Percentiles rank a stretch among this genome's conserved stretches.
These are phyloP conservation scores for Apostichopus californicus DNA, from an alignment of 35 echinoderm and acorn worm species.

Conservation along the genomic window DNA sequence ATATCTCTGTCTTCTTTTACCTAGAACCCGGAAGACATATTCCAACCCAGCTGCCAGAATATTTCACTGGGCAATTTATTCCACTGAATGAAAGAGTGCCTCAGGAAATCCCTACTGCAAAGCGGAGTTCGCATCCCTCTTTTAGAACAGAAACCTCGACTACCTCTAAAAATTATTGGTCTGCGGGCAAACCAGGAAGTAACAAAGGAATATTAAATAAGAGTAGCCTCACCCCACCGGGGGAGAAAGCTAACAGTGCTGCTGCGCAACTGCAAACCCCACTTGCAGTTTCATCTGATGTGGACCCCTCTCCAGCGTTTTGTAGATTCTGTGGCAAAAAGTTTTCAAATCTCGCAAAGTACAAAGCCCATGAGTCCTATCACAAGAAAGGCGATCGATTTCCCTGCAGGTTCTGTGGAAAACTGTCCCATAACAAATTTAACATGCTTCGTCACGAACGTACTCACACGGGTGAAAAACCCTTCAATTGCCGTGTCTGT, in stretches of 20 bases:
- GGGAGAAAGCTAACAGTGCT: not conserved
- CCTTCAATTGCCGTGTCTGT: slow-evolving; percentile 38
- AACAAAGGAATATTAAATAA: not conserved
- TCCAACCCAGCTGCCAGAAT: not conserved
- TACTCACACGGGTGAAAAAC: slow-evolving; percentile 48
- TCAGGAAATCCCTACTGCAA: not conserved
- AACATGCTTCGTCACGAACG: slow-evolving; percentile 38
- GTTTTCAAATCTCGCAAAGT: slow-evolving; percentile 26
- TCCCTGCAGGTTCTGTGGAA: slow-evolving; percentile 11
- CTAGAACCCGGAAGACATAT: not conserved
- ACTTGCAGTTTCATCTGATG: not conserved
- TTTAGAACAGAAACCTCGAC: not conserved
- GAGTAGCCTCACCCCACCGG: too few species aligned
- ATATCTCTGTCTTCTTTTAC: slow-evolving; percentile 1
- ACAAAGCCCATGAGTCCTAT: slow-evolving; percentile 22
- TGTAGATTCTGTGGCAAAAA: slow-evolving; percentile 39
- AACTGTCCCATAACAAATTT: not conserved
- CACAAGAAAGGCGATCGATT: not conserved
- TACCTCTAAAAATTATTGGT: not conserved
- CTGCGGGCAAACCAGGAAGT: not conserved
- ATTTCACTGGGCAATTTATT: slow-evolving; percentile 1
- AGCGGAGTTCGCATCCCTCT: not conserved
- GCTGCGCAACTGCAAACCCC: not conserved
- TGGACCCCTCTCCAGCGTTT: not conserved
- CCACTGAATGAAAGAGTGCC: not conserved